Conservation (phyloP, 2,113 vertebrate species). For the Haplotaxodon microlepis region DNA sequence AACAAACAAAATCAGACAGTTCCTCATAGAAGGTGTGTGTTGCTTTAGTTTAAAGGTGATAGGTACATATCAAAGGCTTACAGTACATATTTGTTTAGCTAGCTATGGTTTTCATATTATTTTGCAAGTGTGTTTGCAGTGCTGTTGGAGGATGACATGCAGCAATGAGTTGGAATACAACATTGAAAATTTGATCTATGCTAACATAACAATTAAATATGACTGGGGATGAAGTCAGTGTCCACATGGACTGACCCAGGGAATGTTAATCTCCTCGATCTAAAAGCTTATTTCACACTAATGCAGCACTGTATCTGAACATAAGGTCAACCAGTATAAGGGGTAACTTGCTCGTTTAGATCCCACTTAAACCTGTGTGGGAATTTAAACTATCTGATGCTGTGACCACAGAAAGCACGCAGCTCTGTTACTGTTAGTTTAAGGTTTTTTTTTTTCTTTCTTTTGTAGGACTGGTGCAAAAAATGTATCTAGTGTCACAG, state of each 20-base stretch:
- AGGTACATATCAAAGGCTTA: neutral
- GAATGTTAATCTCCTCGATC: constrained; percentile 36
- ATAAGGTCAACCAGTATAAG: neutral
- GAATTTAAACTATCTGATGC: neutral
- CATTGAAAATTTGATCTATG: neutral
- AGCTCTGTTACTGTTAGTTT: neutral
- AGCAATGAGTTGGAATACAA: neutral
- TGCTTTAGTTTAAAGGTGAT: neutral
- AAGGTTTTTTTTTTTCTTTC: neutral
- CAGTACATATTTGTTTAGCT: neutral
- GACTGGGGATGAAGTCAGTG: neutral
- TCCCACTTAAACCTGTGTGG: neutral
- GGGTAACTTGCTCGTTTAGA: neutral
- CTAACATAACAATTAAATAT: neutral
- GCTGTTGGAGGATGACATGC: neutral
- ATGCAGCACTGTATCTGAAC: neutral
- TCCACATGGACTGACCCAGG: neutral
- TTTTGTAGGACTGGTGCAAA: neutral
- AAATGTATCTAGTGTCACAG: neutral
- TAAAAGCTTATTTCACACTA: constrained; percentile 15
- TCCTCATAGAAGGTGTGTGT: neutral
- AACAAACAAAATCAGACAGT: neutral
- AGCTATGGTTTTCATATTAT: neutral
- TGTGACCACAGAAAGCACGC: neutral
- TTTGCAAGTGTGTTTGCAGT: neutral